These are phyloP conservation scores for Panagrolaimus sp. DNA, from an alignment of 1,140 invertebrate species.

Conservation along the genomic window DNA sequence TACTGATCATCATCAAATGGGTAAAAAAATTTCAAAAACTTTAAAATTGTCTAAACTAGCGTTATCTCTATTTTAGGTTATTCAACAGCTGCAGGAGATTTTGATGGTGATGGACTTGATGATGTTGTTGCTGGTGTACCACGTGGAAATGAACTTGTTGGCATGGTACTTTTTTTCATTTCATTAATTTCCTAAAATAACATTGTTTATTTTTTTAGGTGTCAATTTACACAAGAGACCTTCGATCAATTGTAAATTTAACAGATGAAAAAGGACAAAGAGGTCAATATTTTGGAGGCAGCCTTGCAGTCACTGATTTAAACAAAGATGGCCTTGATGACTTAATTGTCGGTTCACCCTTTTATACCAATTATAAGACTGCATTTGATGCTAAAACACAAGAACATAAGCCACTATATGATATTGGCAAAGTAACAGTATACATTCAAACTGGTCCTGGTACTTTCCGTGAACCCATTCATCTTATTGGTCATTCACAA, in stretches of 20 bases:
- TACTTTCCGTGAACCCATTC: conserved; percentile 63
- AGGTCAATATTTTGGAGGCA: conserved; percentile 90
- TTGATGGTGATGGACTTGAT: conserved; percentile 69
- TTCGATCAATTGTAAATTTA: conserved; percentile 76
- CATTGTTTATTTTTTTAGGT: conserved; percentile 64
- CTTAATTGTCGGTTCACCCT: conserved; percentile 84
- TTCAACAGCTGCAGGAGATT: conserved; percentile 80
- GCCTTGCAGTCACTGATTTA: conserved; percentile 76
- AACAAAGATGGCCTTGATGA: conserved; percentile 87
- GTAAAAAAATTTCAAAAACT: conserved; percentile 58
- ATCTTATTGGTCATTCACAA: conserved; percentile 72
- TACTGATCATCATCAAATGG: conserved; percentile 55
- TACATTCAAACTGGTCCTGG: conserved; percentile 69
- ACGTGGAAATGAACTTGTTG: conserved; percentile 72
- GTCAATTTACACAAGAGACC: conserved; percentile 73
- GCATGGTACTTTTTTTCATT: conserved; percentile 65
- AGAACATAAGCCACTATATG: conserved; percentile 65
- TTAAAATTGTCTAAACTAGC: too few relatives aligned
- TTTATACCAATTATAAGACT: conserved; percentile 71
- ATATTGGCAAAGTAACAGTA: conserved; percentile 82
- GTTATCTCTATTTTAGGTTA: conserved; percentile 68
- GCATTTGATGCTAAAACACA: conserved; percentile 70
- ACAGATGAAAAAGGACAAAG: conserved; percentile 74
- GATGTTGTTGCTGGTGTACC: conserved; percentile 88
- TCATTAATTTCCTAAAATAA: conserved; percentile 9